Evolutionary conservation across 2,888 invertebrate species (phyloP).

Genomic region (Sphinx pinastri): DNA sequence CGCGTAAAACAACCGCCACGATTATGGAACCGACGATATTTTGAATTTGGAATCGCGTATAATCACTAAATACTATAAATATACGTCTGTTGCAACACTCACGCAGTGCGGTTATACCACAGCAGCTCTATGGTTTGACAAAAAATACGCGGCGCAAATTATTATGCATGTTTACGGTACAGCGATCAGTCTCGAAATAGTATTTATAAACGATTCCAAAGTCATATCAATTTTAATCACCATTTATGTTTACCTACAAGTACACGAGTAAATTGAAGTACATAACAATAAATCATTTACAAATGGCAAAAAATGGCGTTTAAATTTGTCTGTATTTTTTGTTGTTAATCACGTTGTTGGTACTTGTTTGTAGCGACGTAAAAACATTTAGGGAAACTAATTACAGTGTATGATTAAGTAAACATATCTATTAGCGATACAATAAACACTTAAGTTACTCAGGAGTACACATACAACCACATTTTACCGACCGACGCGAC

Average conservation of each 20-base stretch:
- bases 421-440: slow-evolving; percentile 24
- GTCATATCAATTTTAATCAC: slow-evolving; percentile 47
- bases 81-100: background rate
- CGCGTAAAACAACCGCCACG: slow-evolving; percentile 45
- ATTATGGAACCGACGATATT: slow-evolving; percentile 25
- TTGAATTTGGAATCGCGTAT: slow-evolving; percentile 40
- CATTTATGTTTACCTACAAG: slow-evolving; percentile 36
- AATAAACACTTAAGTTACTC: slow-evolving; percentile 29
- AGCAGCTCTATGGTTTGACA: background rate
- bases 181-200: background rate
- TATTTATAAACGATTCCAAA: slow-evolving; percentile 49
- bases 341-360: slow-evolving; percentile 29
- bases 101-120: background rate
- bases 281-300: slow-evolving; percentile 7
- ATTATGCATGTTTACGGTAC: background rate
- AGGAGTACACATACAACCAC: slow-evolving; percentile 44
- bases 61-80: background rate
- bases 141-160: background rate
- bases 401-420: slow-evolving; percentile 21
- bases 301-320: slow-evolving; percentile 30
- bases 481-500: slow-evolving; percentile 42
- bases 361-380: slow-evolving; percentile 16
- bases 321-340: slow-evolving; percentile 14
- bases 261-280: background rate
- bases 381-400: slow-evolving; percentile 24